Evolutionary conservation across 1,140 invertebrate species (phyloP).

Genomic region (Pissodes strobi): DNA sequence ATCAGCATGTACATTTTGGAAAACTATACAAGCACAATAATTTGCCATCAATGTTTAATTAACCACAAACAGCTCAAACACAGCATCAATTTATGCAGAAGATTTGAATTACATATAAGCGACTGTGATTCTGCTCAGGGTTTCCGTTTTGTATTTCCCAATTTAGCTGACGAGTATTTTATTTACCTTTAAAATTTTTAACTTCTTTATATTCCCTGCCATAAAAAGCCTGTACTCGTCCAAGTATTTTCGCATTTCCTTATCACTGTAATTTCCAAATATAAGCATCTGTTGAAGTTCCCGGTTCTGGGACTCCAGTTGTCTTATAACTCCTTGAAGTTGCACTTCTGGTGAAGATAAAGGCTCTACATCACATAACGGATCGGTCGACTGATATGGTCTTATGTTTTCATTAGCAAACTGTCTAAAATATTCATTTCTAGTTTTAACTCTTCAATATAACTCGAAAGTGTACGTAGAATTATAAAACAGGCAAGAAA

Average conservation of each 20-base stretch:
- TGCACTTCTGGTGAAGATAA: slow-evolving; percentile 55
- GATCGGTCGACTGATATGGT: not conserved
- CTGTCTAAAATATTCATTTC: slow-evolving; percentile 5
- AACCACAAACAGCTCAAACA: too few relatives aligned
- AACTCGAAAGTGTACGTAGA: too few relatives aligned
- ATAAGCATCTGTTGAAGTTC: slow-evolving; percentile 49
- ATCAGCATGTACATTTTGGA: too few relatives aligned
- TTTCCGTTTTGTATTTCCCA: too few relatives aligned
- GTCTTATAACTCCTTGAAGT: slow-evolving; percentile 64
- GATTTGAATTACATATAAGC: too few relatives aligned
- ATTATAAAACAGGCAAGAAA: too few relatives aligned
- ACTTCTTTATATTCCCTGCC: slow-evolving; percentile 62
- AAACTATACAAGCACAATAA: too few relatives aligned
- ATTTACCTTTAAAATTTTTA: slow-evolving; percentile 63
- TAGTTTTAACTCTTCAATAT: too few relatives aligned
- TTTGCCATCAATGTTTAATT: too few relatives aligned
- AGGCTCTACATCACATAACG: slow-evolving; percentile 35
- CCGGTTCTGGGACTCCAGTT: slow-evolving; percentile 65
- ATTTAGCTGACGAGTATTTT: too few relatives aligned
- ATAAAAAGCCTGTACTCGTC: slow-evolving; percentile 61
- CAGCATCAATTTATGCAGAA: too few relatives aligned
- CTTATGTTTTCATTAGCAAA: slow-evolving; percentile 10
- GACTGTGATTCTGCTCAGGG: too few relatives aligned
- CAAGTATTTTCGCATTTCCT: slow-evolving; percentile 59
- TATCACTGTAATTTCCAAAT: slow-evolving; percentile 46